Percentiles rank a stretch among this genome's conserved stretches.
phyloP scores from a whole-genome alignment of 2,113 vertebrate species.

The Scartelaos histophorus region DNA sequence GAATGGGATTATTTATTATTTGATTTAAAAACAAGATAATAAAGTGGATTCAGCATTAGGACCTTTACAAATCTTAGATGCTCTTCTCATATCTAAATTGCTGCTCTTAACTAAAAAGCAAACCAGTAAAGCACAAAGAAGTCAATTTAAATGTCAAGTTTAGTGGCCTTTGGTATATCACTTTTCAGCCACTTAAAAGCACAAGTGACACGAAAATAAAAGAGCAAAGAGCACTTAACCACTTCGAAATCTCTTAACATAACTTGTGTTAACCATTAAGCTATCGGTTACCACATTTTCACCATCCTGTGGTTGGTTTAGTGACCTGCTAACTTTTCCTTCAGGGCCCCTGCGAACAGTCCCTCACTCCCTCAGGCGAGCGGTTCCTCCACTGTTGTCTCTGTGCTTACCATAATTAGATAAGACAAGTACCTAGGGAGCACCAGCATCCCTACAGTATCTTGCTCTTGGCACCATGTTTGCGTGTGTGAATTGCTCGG shows the following conservation, averaged over 20 bases:
- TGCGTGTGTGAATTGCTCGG: conserved; percentile 50
- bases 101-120: conserved; percentile 6
- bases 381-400: conserved; percentile 64
- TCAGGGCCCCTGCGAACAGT: conserved; percentile 42
- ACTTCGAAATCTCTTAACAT: conserved; percentile 1
- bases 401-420: conserved; percentile 78
- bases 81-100: background rate
- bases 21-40: too few species aligned
- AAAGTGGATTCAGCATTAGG: background rate
- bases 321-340: conserved; percentile 46
- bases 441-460: conserved; percentile 70
- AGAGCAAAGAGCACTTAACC: conserved; percentile 6
- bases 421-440: conserved; percentile 78
- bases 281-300: conserved; percentile 21
- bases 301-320: conserved; percentile 18
- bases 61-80: background rate
- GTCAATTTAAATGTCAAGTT: background rate
- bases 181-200: conserved; percentile 1
- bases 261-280: background rate
- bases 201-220: background rate
- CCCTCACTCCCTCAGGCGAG: conserved; percentile 63
- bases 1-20: too few species aligned
- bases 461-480: conserved; percentile 68
- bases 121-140: background rate
- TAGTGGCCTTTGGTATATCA: background rate